Evolutionary conservation across 2,888 invertebrate species (phyloP), one percentile per base, ranked within the genome.

Genomic region (Ellobium chinense): DNA sequence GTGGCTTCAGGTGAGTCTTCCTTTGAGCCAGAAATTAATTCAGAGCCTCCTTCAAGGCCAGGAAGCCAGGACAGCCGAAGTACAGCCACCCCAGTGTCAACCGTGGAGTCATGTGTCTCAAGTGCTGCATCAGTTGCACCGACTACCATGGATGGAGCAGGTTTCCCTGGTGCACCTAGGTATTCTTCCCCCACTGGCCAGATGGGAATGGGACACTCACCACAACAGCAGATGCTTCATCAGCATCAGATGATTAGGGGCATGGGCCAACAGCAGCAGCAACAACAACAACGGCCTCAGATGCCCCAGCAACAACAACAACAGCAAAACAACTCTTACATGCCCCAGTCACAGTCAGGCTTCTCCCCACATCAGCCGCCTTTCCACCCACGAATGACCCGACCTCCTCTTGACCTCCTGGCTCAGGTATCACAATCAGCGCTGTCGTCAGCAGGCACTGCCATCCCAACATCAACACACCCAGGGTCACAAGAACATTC

Each of bases 401-500:
- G 83, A 21, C 83, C 83, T 27, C 83, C 83, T 1, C 81, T 83
- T n/a, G 81, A 83, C 56, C 81, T 83, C 56, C 69, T 83, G 29
- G 81, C 80, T 18, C 81, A 81, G 9, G 81, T 76, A 5, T 83
- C 83, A 3, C 81, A 83, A 68, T 79, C 83, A 0, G 83, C 83
- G 3, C 69, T 83, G 56, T 83, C 83, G 3, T 83, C 83, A n/a
- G 83, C 83, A 5, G 83, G 83, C 31, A 81, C 78, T 14, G 78
- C 83, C 12, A 69, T 83, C 7, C 83, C 83, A 24, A 58, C 78
- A 14, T 78, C 78, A 5, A 36, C 73, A 0, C 34, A 63, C 7
- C 72, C 58, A 2, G 21, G 73, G 37, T 24, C 65, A 37, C 80
- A 80, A 63, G 73, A 80, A 27, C 80, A 73, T 27, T 31, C 72